phyloP scores from a whole-genome alignment of 2,113 vertebrate genomes.

The Bubo scandiacus region DNA sequence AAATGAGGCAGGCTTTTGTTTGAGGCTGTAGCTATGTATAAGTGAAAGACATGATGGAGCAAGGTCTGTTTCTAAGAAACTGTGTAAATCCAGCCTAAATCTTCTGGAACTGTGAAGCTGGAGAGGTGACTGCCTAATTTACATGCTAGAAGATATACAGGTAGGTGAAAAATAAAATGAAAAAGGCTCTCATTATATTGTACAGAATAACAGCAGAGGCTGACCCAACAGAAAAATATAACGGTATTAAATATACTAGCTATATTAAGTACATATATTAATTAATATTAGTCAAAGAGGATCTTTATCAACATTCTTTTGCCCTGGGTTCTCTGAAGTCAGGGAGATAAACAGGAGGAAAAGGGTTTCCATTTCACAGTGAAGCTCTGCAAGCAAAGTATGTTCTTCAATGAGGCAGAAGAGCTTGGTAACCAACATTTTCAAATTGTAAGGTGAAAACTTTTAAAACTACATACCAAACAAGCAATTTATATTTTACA shows the following conservation, averaged over 20 bases:
- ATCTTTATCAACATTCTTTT: background rate
- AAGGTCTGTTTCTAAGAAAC: background rate
- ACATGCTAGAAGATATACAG: background rate
- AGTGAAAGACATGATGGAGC: background rate
- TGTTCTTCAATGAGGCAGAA: background rate
- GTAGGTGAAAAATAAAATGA: background rate
- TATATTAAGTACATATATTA: background rate
- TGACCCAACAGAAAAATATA: background rate
- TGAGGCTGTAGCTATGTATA: background rate
- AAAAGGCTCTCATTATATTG: background rate
- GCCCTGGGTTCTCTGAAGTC: background rate
- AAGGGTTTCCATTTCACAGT: background rate
- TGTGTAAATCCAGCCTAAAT: background rate
- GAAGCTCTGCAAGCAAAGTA: background rate
- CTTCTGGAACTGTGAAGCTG: background rate
- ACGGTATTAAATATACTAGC: background rate
- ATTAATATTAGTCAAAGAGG: background rate
- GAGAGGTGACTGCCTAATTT: background rate
- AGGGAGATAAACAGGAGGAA: background rate
- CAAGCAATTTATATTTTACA: background rate
- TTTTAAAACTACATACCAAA: background rate
- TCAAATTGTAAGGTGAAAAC: background rate
- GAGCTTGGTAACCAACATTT: background rate
- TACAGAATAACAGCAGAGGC: background rate
- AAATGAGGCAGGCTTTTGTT: background rate